Evolutionary conservation across 2,113 vertebrate species (phyloP).

Genomic region (Sapayoa aenigma): DNA sequence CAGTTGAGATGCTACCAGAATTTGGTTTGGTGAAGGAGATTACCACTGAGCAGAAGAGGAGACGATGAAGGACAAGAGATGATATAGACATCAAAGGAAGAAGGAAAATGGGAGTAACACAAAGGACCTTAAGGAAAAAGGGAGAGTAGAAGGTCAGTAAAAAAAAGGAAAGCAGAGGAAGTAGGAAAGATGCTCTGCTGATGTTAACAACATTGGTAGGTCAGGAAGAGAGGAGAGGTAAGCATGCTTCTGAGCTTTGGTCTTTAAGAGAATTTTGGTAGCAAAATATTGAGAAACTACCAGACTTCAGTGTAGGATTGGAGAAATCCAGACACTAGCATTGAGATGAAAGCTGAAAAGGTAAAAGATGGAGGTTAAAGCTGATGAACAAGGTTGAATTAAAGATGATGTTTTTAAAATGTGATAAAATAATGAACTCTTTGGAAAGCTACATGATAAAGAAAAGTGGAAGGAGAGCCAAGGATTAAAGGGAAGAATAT

Average conservation of each 20-base stretch:
- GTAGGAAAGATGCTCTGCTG: neutral
- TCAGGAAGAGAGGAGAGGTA: neutral
- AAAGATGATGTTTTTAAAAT: neutral
- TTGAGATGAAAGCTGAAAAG: neutral
- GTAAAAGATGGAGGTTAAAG: neutral
- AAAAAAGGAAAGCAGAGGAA: neutral
- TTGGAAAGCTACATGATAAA: neutral
- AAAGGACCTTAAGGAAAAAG: neutral
- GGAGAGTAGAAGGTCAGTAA: neutral
- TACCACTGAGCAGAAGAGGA: neutral
- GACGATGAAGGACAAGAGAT: neutral
- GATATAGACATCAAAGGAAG: neutral
- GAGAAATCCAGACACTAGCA: neutral
- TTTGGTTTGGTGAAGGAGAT: neutral
- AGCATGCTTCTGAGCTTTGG: neutral
- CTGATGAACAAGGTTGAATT: neutral
- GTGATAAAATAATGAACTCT: neutral
- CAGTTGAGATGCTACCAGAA: neutral
- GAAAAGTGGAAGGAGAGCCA: neutral
- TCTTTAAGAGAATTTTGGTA: neutral
- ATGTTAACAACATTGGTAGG: neutral
- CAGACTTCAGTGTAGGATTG: neutral
- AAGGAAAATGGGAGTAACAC: neutral
- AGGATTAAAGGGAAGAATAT: neutral
- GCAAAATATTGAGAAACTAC: neutral